A percentile compares a stretch with the other conserved stretches of the same genome.
phyloP scores from a whole-genome alignment of 2,888 invertebrate species.

The Hylaea fasciaria region DNA sequence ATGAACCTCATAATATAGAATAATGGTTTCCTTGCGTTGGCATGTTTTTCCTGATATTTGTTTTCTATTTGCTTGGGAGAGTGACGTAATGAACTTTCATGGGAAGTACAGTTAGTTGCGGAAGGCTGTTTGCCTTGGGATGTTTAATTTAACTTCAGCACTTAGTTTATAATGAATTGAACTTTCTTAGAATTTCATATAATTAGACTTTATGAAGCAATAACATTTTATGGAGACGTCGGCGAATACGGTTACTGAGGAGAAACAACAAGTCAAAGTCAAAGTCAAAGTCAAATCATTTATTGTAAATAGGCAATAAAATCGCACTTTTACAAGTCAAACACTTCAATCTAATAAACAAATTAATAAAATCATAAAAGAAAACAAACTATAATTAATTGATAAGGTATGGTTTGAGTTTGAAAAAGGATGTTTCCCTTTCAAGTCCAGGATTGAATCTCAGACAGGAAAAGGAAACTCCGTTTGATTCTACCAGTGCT shows the following conservation, averaged over 20 bases:
- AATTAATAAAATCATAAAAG: too few species aligned
- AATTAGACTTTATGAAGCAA: conserved; percentile 27
- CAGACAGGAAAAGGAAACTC: too few species aligned
- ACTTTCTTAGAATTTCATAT: conserved; percentile 25
- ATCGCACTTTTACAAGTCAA: too few species aligned
- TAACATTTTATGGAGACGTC: conserved; percentile 26
- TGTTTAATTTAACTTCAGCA: conserved; percentile 34
- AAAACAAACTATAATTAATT: too few species aligned
- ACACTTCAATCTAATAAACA: too few species aligned
- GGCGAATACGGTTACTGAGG: not conserved
- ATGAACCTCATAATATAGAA: conserved; percentile 34
- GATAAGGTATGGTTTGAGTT: too few species aligned
- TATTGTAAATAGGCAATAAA: too few species aligned
- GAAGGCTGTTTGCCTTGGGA: conserved; percentile 23
- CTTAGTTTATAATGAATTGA: conserved; percentile 32
- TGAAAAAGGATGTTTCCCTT: too few species aligned
- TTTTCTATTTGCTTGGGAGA: conserved; percentile 33
- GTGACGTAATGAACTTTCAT: conserved; percentile 34
- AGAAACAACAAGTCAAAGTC: not conserved
- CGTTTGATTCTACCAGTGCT: too few species aligned
- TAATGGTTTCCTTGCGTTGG: conserved; percentile 36
- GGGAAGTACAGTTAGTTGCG: conserved; percentile 27
- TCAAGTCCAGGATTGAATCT: too few species aligned
- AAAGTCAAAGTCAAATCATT: not conserved
- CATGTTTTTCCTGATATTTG: conserved; percentile 35